These are phyloP conservation scores for Colletes collaris DNA, from an alignment of 2,888 invertebrate species.

Conservation along the genomic window DNA sequence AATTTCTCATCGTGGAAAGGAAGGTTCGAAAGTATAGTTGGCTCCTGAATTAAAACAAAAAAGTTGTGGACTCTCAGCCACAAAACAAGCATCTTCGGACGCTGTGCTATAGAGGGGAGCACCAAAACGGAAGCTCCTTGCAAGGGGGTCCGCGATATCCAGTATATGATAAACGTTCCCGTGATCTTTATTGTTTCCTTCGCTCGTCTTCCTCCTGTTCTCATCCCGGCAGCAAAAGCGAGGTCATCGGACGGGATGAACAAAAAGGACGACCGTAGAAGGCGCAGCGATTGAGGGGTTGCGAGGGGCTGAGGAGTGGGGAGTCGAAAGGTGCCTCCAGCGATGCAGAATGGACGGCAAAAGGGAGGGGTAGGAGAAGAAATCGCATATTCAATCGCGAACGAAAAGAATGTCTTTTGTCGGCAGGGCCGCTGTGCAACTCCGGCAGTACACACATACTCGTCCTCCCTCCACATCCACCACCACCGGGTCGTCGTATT, in stretches of 20 bases:
- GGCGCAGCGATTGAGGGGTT: background rate
- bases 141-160: conserved; percentile 24
- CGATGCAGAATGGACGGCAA: conserved; percentile 10
- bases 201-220: background rate
- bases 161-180: conserved; percentile 53
- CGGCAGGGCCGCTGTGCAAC: conserved; percentile 66
- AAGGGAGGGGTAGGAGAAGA: conserved; percentile 39
- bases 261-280: background rate
- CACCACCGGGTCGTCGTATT: conserved; percentile 22
- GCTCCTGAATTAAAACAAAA: no score
- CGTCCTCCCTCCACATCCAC: background rate
- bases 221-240: conserved; percentile 7
- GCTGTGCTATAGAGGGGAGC: background rate
- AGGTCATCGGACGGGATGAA: conserved; percentile 20
- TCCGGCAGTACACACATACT: conserved; percentile 47
- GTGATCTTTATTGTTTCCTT: conserved; percentile 56
- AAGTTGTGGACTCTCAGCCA: no score
- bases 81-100: background rate
- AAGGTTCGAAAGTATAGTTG: no score
- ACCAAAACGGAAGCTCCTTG: conserved; percentile 14
- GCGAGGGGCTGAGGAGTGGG: background rate
- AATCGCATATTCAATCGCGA: conserved; percentile 78
- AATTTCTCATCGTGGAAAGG: no score
- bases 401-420: conserved; percentile 79
- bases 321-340: conserved; percentile 21